Conservation (phyloP, 2,113 vertebrate genomes). For the Cervus canadensis region DNA sequence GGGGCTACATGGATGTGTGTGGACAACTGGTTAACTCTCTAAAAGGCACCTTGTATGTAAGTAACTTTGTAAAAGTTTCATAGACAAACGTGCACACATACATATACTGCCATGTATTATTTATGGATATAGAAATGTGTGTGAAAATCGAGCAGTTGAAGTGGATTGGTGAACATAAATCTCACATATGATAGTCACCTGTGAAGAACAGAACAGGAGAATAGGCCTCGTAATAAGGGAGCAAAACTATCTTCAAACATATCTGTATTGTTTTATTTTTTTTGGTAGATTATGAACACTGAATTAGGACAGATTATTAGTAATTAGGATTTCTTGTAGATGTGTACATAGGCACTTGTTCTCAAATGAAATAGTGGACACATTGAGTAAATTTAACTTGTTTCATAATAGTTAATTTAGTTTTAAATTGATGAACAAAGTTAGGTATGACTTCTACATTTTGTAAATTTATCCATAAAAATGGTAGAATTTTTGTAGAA, state of each 20-base stretch:
- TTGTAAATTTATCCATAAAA: neutral
- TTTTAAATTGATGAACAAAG: slow-evolving; percentile 7
- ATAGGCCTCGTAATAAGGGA: neutral
- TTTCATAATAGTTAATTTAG: neutral
- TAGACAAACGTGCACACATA: too few species aligned
- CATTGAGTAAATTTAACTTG: neutral
- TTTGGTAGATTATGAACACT: neutral
- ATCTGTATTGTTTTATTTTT: neutral
- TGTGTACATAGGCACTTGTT: neutral
- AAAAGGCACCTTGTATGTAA: neutral
- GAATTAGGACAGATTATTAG: neutral
- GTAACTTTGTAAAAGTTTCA: neutral
- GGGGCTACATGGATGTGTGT: neutral
- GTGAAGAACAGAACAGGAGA: neutral
- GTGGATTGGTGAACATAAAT: neutral
- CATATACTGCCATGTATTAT: neutral
- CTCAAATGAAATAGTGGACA: neutral
- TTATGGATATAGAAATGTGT: neutral
- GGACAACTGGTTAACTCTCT: neutral
- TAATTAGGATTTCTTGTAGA: neutral
- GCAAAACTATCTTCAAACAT: neutral
- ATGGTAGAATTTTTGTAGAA: neutral
- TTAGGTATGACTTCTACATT: neutral
- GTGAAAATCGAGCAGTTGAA: neutral
- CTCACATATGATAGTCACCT: neutral